phyloP scores from a whole-genome alignment of 2,113 vertebrate genomes.

The Puntigrus tetrazona region DNA sequence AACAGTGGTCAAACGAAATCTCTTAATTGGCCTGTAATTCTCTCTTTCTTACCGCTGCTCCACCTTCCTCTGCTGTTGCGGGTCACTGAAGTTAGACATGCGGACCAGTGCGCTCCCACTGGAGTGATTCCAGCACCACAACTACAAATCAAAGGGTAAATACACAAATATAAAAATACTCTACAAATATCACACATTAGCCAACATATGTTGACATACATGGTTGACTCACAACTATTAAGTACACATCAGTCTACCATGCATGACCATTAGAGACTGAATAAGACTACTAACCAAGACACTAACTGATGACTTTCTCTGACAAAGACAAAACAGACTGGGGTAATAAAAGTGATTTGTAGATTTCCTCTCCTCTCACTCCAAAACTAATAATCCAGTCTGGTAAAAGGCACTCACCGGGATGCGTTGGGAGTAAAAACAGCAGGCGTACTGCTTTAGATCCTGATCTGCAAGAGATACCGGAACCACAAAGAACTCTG shows the following conservation, averaged over 20 bases:
- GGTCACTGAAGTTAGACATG: conserved; percentile 84
- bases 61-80: conserved; percentile 83
- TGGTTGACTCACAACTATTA: background rate
- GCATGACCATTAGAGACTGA: no score
- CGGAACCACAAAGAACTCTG: conserved; percentile 93
- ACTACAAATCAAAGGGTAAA: conserved; percentile 67
- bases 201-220: background rate
- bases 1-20: background rate
- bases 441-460: conserved; percentile 84
- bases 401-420: conserved; percentile 82
- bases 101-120: conserved; percentile 92
- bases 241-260: background rate
- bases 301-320: background rate
- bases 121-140: conserved; percentile 96
- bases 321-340: background rate
- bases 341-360: background rate
- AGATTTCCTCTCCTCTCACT: background rate
- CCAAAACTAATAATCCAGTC: background rate
- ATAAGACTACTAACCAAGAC: background rate
- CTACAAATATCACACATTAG: background rate
- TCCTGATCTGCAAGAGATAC: conserved; percentile 94
- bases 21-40: background rate
- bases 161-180: conserved; percentile 2
- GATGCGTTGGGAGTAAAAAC: conserved; percentile 84
- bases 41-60: conserved; percentile 83